These are phyloP conservation scores for Neocrepidodera transversa DNA, from an alignment of 2,888 invertebrate genomes.

Conservation along the genomic window DNA sequence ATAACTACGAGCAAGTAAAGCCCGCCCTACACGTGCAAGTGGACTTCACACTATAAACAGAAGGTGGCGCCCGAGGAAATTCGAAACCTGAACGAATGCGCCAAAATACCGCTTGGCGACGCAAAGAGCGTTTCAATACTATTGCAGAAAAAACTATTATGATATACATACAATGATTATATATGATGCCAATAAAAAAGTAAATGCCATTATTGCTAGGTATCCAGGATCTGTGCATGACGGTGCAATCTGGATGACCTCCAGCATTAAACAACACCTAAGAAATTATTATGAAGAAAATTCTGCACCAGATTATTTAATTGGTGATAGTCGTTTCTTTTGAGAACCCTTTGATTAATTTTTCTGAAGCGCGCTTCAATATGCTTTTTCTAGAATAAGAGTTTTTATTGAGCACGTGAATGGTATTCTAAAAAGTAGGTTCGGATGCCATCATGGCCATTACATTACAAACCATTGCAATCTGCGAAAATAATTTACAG, in stretches of 20 bases:
- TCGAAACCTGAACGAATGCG: too few species aligned
- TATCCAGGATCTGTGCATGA: background rate
- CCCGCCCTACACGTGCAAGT: too few species aligned
- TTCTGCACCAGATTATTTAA: background rate
- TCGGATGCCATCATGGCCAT: slow-evolving; percentile 20
- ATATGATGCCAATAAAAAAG: background rate
- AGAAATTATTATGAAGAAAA: background rate
- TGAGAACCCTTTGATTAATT: background rate
- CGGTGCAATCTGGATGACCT: background rate
- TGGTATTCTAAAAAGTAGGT: slow-evolving; percentile 16
- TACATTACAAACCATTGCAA: slow-evolving; percentile 14
- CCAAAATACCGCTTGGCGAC: too few species aligned
- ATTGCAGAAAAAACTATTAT: background rate
- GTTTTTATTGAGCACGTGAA: slow-evolving; percentile 11
- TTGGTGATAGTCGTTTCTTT: slow-evolving; percentile 14
- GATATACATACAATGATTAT: background rate
- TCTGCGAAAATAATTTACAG: slow-evolving; percentile 27
- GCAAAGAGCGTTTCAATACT: too few species aligned
- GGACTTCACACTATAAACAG: too few species aligned
- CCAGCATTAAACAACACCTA: background rate
- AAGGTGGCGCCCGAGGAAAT: too few species aligned
- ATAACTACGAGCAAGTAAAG: too few species aligned
- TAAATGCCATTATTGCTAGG: background rate
- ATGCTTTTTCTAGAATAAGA: slow-evolving; percentile 1
- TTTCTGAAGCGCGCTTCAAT: slow-evolving; percentile 6